Percentiles rank a stretch among this genome's conserved stretches.
Conservation (phyloP, 2,888 invertebrate species). For the Zeuzera pyrina region DNA sequence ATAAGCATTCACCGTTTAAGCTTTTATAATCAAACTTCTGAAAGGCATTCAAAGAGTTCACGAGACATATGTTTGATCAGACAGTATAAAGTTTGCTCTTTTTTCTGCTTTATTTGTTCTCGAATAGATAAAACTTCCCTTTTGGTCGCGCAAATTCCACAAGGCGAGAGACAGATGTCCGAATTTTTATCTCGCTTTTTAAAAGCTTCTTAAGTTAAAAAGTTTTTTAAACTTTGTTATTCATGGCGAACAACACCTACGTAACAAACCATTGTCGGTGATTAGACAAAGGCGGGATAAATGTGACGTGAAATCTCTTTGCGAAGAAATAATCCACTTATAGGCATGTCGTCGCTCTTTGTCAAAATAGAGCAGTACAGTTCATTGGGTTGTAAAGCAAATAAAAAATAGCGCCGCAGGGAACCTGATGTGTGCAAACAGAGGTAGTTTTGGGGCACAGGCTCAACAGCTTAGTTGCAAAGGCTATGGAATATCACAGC, state of each 20-base stretch:
- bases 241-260: constrained; percentile 62
- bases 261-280: constrained; percentile 46
- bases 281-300: constrained; percentile 53
- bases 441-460: constrained; percentile 25
- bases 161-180: constrained; percentile 57
- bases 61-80: constrained; percentile 10
- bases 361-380: constrained; percentile 49
- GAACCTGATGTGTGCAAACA: constrained; percentile 56
- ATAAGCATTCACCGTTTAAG: not conserved
- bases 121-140: constrained; percentile 28
- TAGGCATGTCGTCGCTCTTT: constrained; percentile 60
- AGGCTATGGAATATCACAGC: too few relatives aligned
- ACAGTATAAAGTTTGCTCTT: constrained; percentile 35
- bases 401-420: constrained; percentile 56
- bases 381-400: constrained; percentile 54
- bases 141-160: constrained; percentile 31
- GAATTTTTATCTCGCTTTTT: constrained; percentile 35
- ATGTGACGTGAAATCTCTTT: constrained; percentile 66
- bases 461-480: too few relatives aligned
- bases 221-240: constrained; percentile 39
- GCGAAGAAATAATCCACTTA: constrained; percentile 66
- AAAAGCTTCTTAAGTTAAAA: constrained; percentile 45
- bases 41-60: not conserved
- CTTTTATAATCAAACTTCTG: not conserved
- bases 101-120: constrained; percentile 22